Evolutionary conservation across 2,888 invertebrate genomes (phyloP).

Genomic region (Drosophila rubida): DNA sequence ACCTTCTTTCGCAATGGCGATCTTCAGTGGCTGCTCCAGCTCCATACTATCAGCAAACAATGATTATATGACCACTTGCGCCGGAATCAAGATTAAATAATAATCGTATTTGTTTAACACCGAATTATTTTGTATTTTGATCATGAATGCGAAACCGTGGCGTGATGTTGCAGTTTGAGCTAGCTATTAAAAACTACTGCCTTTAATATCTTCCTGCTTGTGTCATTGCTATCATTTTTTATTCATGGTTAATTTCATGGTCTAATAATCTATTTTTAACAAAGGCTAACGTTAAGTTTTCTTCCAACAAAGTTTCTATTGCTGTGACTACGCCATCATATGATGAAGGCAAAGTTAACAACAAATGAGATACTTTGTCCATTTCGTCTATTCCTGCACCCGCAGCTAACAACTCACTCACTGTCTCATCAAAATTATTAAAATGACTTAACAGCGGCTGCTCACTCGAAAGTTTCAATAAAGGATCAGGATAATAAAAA

Average conservation of each 20-base stretch:
- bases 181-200: neutral
- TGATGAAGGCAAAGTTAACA: slow-evolving; percentile 1
- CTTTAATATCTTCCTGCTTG: neutral
- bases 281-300: neutral
- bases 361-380: neutral
- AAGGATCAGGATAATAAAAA: no score
- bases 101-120: neutral
- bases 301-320: neutral
- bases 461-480: no score
- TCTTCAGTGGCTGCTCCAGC: no score
- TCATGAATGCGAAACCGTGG: slow-evolving; percentile 19
- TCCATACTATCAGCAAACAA: no score
- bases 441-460: neutral
- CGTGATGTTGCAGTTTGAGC: slow-evolving; percentile 9
- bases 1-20: no score
- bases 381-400: neutral
- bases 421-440: neutral
- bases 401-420: neutral
- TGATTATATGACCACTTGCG: neutral
- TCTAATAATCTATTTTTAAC: neutral
- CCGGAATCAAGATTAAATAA: slow-evolving; percentile 4
- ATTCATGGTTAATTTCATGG: neutral
- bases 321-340: slow-evolving; percentile 5
- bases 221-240: neutral
- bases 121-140: neutral